Base-by-base conservation (phyloP, 2,113 vertebrate species). In the Syngnathus floridae region DNA sequence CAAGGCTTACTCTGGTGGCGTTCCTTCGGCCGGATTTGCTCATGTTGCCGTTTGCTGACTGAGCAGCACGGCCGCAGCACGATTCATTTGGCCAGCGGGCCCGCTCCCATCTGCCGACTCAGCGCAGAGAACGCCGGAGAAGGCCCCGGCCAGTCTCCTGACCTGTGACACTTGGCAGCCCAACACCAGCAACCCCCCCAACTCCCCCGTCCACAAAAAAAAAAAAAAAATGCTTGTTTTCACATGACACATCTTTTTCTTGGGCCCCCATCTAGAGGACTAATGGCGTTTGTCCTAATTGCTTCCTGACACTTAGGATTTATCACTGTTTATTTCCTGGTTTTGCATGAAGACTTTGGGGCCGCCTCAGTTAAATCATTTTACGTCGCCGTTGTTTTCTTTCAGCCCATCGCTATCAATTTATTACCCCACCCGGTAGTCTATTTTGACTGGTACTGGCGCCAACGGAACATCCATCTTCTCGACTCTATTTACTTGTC, bases 71-170 rank as follows among this genome's bases (percentile, higher is more conserved):
- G 70, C 75, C 84, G 88, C 85, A 83, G 79, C 80, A 82, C 83
- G 87, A 90, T 90, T 91, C 90, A 90, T 91, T 89, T 87, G 81
- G 82, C 73, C 81, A 79, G 21, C 1, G 80, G 64, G 14, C 77
- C 79, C 79, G 72, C 55, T 77, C 77, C 78, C 61, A 63, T 82
- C 61, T 76, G 88, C 88, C 88, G 89, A 90, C 77, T 83, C 70
- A 80, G 87, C 81, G 63, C 65, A 62, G 70, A 72, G 71, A 86
- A 83, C 69, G 66, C 57, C 6, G 46, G 74, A 10, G 36, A 12
- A 75, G 80, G 82, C 83, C 80, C 81, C 84, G 62, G 48, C 45
- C 62, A 84, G 87, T 88, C 86, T 88, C 76, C 52, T 80, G 82
- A 85, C 86, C 84, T 80, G 79, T 85, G 13, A 84, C 83, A 78